Evolutionary conservation across 2,888 invertebrate species (phyloP), one percentile per base, ranked within the genome.

Genomic region (Lycaena phlaeas): DNA sequence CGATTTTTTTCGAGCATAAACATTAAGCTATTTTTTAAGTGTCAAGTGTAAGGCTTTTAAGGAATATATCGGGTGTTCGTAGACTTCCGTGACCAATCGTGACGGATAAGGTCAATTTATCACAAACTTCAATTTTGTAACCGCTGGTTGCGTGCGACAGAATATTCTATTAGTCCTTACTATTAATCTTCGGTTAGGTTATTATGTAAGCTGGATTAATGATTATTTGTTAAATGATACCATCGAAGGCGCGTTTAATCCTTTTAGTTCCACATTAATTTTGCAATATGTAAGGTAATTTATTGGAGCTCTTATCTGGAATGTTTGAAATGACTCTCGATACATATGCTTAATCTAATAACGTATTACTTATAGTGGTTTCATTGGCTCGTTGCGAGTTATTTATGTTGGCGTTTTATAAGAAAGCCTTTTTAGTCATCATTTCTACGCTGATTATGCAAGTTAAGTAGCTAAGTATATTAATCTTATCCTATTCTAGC

Each of bases 81-180:
- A 29, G 27, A 25, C 53, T 77, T 76, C 81, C 81, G 76, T 78
- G 76, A 76, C 81, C 75, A 82, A 82, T 82, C 65, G 70, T 79
- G 81, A 81, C 73, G 73, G 70, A 82, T 81, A 76, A 70, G 67
- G 59, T 70, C 72, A 73, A 81, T 82, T 76, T 78, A 81, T 82
- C 77, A 79, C 70, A 68, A 59, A 69, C 71, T 73, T 77, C 78
- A 79, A 77, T 79, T 81, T 77, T 75, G 76, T 74, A 77, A 72
- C 58, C 68, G 66, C 70, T 25, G 70, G 72, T 76, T 73, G 75
- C 76, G 76, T 75, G 73, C 73, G 74, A 79, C 76, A 73, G 73
- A 72, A 75, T 78, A 79, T 81, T 81, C 79, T 82, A 78, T 79
- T 78, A 75, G 68, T 61, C 62, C 56, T 56, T 56, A 61, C 75